phyloP scores from a whole-genome alignment of 2,797 vertebrate species.

The Artibeus jamaicensis region DNA sequence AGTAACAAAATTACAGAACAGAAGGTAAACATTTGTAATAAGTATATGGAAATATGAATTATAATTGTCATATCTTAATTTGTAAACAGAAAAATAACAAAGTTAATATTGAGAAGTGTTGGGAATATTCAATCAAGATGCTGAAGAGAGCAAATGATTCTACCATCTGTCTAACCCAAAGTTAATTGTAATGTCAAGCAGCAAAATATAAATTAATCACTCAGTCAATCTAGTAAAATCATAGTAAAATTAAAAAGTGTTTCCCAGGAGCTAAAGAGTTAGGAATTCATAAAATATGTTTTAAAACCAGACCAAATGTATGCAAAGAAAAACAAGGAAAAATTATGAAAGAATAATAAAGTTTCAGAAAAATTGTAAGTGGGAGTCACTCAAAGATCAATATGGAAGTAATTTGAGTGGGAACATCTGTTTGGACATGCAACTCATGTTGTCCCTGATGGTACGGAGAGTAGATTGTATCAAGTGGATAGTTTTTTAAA shows the following conservation, averaged over 20 bases:
- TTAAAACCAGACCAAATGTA: not conserved
- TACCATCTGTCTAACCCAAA: not conserved
- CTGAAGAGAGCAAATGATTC: not conserved
- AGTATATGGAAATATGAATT: not conserved
- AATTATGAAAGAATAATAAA: not conserved
- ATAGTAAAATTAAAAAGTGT: not conserved
- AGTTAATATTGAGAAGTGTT: not conserved
- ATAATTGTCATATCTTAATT: not conserved
- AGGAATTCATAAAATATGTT: not conserved
- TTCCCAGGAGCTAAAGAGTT: not conserved
- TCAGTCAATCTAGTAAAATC: not conserved
- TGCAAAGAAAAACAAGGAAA: not conserved
- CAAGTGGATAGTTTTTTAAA: not conserved
- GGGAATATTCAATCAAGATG: not conserved
- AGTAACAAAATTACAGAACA: not conserved
- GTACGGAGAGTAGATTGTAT: not conserved
- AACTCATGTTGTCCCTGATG: not conserved
- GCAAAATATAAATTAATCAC: not conserved
- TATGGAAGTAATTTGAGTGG: not conserved
- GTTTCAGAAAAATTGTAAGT: not conserved
- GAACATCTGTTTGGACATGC: not conserved
- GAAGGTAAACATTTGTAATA: not conserved
- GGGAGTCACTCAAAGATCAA: not conserved
- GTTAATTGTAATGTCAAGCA: not conserved
- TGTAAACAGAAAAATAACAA: not conserved